A percentile compares a stretch with the other conserved stretches of the same genome.
phyloP scores from a whole-genome alignment of 1,140 invertebrate species.

The Tetramorium alpestre region DNA sequence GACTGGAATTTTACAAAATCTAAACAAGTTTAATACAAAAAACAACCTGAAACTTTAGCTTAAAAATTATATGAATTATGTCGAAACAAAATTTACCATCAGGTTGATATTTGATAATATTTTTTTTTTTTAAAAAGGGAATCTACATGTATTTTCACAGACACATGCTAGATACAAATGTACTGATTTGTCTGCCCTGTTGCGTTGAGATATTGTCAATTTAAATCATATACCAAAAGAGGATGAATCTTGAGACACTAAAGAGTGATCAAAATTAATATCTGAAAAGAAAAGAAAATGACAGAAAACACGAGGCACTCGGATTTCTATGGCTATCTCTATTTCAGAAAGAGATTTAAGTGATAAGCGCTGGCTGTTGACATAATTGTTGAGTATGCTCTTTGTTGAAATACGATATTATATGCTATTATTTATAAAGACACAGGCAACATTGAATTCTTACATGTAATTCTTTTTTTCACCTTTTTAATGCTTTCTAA shows the following conservation, averaged over 20 bases:
- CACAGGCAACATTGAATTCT: constrained; percentile 15
- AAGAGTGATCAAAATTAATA: constrained; percentile 57
- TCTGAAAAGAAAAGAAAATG: constrained; percentile 36
- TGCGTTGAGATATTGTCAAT: constrained; percentile 81
- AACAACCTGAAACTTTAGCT: neutral
- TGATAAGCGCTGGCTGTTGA: constrained; percentile 68
- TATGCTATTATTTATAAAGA: constrained; percentile 46
- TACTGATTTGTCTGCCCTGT: constrained; percentile 81
- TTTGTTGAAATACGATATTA: constrained; percentile 32
- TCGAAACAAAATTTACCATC: neutral
- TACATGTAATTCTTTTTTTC: constrained; percentile 35
- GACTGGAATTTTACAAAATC: constrained; percentile 4
- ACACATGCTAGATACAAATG: constrained; percentile 71
- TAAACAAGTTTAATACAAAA: neutral
- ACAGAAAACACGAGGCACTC: constrained; percentile 24
- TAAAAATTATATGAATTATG: neutral
- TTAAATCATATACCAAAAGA: constrained; percentile 44
- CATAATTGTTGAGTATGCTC: constrained; percentile 50
- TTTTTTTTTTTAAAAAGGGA: neutral
- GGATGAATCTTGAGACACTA: constrained; percentile 49
- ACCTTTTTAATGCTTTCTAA: constrained; percentile 33
- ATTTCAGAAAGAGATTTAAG: constrained; percentile 57
- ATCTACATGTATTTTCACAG: constrained; percentile 34
- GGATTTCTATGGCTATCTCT: constrained; percentile 34
- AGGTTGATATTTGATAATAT: neutral